Conservation (phyloP, 2,113 vertebrate genomes). For the Asarcornis scutulata region DNA sequence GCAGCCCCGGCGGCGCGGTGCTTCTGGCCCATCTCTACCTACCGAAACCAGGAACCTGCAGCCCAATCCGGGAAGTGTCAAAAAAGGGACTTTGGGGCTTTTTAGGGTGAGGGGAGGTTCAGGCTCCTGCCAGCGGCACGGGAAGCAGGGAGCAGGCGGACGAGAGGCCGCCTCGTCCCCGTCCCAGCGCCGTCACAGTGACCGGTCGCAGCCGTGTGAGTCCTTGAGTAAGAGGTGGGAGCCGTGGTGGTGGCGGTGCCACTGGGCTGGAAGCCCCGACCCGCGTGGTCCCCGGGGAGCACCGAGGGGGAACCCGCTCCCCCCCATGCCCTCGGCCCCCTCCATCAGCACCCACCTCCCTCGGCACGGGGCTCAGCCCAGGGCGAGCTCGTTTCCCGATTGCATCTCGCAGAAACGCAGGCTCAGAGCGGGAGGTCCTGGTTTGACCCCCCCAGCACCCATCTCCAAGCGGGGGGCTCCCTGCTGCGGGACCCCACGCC, state of each 20-base stretch:
- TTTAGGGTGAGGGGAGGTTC: background rate
- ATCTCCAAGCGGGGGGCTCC: background rate
- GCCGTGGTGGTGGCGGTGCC: background rate
- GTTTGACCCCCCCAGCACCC: background rate
- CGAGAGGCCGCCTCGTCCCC: background rate
- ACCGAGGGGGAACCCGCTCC: background rate
- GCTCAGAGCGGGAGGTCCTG: fast-evolving
- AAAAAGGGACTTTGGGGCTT: background rate
- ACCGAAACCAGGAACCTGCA: background rate
- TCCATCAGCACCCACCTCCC: background rate
- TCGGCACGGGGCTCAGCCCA: background rate
- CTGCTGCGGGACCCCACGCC: fast-evolving
- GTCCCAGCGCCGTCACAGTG: conserved; percentile 56
- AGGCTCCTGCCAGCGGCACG: background rate
- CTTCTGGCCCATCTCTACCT: background rate
- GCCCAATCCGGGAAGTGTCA: background rate
- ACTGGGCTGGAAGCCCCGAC: background rate
- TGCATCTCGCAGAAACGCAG: fast-evolving
- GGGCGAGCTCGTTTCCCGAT: fast-evolving
- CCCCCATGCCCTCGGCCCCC: background rate
- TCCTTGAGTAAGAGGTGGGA: background rate
- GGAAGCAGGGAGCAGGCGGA: background rate
- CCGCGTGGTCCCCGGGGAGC: fast-evolving
- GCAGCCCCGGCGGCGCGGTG: background rate
- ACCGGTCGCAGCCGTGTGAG: conserved; percentile 41